phyloP scores from a whole-genome alignment of 2,113 vertebrate species.

The Phycodurus eques region DNA sequence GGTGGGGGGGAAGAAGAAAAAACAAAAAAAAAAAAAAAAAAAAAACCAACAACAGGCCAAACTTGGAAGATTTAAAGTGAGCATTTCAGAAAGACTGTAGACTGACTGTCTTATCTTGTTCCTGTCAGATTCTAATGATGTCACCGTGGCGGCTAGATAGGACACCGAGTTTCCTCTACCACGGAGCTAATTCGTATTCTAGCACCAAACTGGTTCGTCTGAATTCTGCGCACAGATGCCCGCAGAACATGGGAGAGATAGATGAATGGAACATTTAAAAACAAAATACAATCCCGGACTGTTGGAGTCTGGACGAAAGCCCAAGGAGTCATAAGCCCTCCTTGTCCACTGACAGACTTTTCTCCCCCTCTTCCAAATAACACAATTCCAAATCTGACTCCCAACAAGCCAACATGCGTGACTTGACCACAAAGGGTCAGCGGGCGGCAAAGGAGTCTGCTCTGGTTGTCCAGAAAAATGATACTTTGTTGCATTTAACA shows the following conservation, averaged over 20 bases:
- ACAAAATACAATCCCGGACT: slow-evolving; percentile 72
- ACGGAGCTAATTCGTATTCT: slow-evolving; percentile 69
- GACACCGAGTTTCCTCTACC: slow-evolving; percentile 42
- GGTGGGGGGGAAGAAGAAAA: too few species aligned
- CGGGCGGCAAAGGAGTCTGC: slow-evolving; percentile 10
- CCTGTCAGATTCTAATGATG: slow-evolving; percentile 46
- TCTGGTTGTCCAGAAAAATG: slow-evolving; percentile 14
- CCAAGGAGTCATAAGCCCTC: slow-evolving; percentile 67
- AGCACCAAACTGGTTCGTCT: slow-evolving; percentile 51
- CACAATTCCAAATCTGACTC: slow-evolving; percentile 67
- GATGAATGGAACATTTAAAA: slow-evolving; percentile 76
- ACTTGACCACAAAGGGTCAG: slow-evolving; percentile 55
- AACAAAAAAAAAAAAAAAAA: too few species aligned
- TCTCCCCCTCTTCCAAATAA: slow-evolving; percentile 42
- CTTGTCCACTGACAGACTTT: slow-evolving; percentile 66
- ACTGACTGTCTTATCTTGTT: slow-evolving; percentile 35
- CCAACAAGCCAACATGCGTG: slow-evolving; percentile 54
- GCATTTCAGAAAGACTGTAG: slow-evolving; percentile 34
- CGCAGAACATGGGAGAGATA: slow-evolving; percentile 70
- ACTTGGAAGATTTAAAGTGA: slow-evolving; percentile 13
- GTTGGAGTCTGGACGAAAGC: slow-evolving; percentile 65
- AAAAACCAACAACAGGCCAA: background rate
- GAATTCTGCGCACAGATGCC: slow-evolving; percentile 68
- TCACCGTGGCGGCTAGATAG: slow-evolving; percentile 41
- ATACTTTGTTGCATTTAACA: too few species aligned